Percentiles rank a stretch among this genome's conserved stretches.
Evolutionary conservation across 2,113 vertebrate species (phyloP).

Genomic region (Microtus pennsylvanicus): DNA sequence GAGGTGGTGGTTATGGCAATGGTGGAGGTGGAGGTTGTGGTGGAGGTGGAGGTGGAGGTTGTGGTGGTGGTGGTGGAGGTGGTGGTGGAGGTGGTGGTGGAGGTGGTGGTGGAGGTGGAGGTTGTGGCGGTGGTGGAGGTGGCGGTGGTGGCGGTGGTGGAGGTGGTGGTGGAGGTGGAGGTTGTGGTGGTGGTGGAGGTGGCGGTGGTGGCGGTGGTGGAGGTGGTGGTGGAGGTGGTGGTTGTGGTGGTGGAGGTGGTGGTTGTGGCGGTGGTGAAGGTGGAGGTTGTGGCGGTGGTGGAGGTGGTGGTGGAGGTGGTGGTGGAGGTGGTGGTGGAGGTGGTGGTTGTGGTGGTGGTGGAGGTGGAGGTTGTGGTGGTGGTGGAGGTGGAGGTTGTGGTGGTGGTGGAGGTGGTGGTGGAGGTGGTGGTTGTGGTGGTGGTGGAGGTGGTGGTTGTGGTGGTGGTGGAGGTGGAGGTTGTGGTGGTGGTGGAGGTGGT

Average conservation of each 20-base stretch:
- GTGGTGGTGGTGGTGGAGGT: no score
- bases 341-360: no score
- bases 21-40: no score
- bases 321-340: no score
- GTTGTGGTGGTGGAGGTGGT: neutral
- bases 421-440: no score
- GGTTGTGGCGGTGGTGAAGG: no score
- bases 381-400: neutral
- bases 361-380: neutral
- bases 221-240: neutral
- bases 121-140: no score
- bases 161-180: neutral
- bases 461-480: neutral
- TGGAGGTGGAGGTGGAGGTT: neutral
- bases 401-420: neutral
- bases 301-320: no score
- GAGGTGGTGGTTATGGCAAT: fast-evolving
- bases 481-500: no score
- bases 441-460: neutral
- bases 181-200: neutral
- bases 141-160: neutral
- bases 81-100: neutral
- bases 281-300: neutral
- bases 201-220: fast-evolving
- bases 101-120: no score